These are phyloP conservation scores for Arothron firmamentum DNA, from an alignment of 2,113 vertebrate genomes.

Conservation along the genomic window DNA sequence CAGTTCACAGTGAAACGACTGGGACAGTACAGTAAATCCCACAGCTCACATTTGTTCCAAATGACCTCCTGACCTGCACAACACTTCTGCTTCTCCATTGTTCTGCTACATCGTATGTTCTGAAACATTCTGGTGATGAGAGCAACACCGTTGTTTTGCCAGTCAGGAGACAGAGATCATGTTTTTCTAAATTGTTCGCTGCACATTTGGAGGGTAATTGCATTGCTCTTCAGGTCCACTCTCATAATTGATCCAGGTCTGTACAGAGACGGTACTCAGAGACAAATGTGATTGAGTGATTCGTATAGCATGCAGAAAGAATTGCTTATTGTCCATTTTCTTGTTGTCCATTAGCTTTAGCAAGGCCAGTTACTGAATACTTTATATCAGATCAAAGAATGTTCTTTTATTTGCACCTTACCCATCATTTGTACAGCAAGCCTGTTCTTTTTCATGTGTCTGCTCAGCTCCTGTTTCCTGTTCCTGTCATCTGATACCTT, in stretches of 20 bases:
- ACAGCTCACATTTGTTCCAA: constrained; percentile 30
- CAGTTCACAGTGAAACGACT: constrained; percentile 8
- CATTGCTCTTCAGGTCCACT: constrained; percentile 25
- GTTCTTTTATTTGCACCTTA: background rate
- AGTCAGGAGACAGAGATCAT: background rate
- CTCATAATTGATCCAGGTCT: constrained; percentile 17
- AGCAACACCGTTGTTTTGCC: background rate
- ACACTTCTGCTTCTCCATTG: constrained; percentile 5
- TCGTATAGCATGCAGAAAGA: constrained; percentile 3
- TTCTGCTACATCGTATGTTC: constrained; percentile 18
- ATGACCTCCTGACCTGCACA: constrained; percentile 29
- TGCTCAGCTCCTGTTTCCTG: constrained; percentile 42
- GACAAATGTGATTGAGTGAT: constrained; percentile 20
- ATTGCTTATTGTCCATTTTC: background rate
- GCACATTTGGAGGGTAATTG: constrained; percentile 38
- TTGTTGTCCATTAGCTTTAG: background rate
- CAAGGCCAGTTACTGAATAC: background rate
- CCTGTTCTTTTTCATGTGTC: constrained; percentile 29
- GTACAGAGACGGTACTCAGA: constrained; percentile 10
- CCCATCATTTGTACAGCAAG: constrained; percentile 28
- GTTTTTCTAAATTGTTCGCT: constrained; percentile 41
- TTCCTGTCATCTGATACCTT: constrained; percentile 54
- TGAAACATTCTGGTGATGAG: background rate
- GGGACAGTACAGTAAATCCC: constrained; percentile 39
- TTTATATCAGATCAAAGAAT: background rate